Evolutionary conservation across 2,113 vertebrate genomes (phyloP).

Genomic region (Empidonax alnorum): DNA sequence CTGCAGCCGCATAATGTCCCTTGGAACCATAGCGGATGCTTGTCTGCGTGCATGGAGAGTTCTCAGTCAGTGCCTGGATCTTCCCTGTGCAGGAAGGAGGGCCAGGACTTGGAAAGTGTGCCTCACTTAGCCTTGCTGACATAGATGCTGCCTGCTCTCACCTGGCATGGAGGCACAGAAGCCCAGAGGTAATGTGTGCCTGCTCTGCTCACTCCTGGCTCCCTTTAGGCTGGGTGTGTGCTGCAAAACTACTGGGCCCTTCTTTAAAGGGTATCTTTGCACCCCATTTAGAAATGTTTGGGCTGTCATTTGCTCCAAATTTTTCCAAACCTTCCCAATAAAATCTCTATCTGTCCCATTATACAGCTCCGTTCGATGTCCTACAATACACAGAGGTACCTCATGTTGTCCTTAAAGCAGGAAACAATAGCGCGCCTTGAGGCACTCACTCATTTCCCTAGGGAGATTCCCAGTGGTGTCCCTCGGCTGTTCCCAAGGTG

Average conservation of each 20-base stretch:
- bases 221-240: rapidly evolving
- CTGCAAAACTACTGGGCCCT: neutral
- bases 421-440: neutral
- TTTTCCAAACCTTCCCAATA: neutral
- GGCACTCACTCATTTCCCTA: neutral
- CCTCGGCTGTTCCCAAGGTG: neutral
- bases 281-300: neutral
- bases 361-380: neutral
- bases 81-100: neutral
- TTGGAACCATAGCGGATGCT: neutral
- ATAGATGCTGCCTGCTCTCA: rapidly evolving
- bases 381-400: neutral
- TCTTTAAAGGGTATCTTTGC: neutral
- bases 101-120: rapidly evolving
- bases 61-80: neutral
- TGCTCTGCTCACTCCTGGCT: neutral
- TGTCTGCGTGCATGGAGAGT: rapidly evolving
- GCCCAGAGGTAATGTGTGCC: neutral
- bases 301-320: neutral
- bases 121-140: neutral
- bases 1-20: neutral
- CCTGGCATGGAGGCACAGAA: rapidly evolving
- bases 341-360: neutral
- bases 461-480: rapidly evolving
- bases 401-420: neutral